These are phyloP conservation scores for Pontoporia blainvillei DNA, from an alignment of 2,113 vertebrate genomes.

Conservation along the genomic window DNA sequence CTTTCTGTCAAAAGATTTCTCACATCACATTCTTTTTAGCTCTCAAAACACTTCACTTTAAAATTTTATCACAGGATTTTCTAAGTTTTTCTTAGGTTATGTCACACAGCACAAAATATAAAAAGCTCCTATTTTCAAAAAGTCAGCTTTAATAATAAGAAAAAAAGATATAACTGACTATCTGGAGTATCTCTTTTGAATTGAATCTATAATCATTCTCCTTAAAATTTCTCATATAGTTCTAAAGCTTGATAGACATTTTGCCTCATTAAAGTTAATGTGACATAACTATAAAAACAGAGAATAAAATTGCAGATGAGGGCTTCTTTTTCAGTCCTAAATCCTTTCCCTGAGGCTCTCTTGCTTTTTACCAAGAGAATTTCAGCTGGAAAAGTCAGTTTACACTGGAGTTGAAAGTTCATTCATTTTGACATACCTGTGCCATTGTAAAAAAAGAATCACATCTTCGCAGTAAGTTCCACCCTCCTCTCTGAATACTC, in stretches of 20 bases:
- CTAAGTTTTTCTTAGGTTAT: conserved; percentile 63
- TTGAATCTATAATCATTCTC: conserved; percentile 59
- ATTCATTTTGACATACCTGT: not conserved
- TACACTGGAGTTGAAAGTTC: conserved; percentile 11
- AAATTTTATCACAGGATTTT: conserved; percentile 77
- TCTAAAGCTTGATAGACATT: conserved; percentile 70
- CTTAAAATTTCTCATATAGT: conserved; percentile 50
- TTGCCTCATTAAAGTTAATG: conserved; percentile 73
- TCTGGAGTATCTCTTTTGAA: conserved; percentile 43
- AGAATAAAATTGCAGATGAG: conserved; percentile 49
- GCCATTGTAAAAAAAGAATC: not conserved
- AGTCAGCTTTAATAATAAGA: conserved; percentile 49
- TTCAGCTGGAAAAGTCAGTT: not conserved
- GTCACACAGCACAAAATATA: conserved; percentile 58
- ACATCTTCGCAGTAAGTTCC: too few relatives aligned
- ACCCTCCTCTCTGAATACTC: not conserved
- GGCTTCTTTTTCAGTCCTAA: conserved; percentile 31
- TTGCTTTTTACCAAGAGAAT: conserved; percentile 17
- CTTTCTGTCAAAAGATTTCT: conserved; percentile 80
- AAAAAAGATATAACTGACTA: conserved; percentile 59
- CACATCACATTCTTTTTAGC: conserved; percentile 63
- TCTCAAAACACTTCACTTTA: conserved; percentile 78
- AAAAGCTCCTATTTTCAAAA: conserved; percentile 59
- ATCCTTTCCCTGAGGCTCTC: conserved; percentile 15
- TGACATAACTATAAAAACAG: conserved; percentile 55